phyloP scores from a whole-genome alignment of 1,140 invertebrate species.

The Drosophila nigromelanica region DNA sequence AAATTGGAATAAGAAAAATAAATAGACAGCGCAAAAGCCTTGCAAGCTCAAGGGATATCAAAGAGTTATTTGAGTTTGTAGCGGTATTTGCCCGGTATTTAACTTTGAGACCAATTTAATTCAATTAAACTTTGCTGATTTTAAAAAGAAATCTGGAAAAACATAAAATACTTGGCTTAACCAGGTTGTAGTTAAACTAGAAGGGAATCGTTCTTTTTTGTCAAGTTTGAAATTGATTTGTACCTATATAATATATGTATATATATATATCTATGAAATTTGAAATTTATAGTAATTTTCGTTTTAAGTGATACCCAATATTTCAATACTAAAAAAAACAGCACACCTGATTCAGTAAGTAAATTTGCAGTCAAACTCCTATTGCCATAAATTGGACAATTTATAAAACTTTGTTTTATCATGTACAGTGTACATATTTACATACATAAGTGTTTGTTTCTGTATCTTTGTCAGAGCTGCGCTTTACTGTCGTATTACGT shows the following conservation, averaged over 20 bases:
- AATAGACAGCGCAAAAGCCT: background rate
- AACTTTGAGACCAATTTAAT: background rate
- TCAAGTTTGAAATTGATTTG: no score
- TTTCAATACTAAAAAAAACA: no score
- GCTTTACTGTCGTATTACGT: background rate
- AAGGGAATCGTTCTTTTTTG: no score
- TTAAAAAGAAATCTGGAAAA: background rate
- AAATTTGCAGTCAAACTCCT: background rate
- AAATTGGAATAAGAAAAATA: constrained; percentile 2
- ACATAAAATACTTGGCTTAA: no score
- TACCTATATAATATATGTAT: no score
- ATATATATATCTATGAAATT: no score
- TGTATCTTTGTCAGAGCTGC: constrained; percentile 1
- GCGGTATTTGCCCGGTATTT: background rate
- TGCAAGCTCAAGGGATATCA: background rate
- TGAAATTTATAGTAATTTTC: no score
- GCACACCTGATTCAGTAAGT: background rate
- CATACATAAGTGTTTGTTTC: constrained; percentile 3
- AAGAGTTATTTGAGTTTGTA: background rate
- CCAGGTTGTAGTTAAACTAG: no score
- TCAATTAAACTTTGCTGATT: constrained; percentile 6
- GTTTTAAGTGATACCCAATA: no score
- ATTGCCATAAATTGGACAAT: background rate
- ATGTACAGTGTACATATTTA: constrained; percentile 8
- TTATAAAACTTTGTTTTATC: constrained; percentile 4